phyloP scores from a whole-genome alignment of 1,140 invertebrate species.

The Zaprionus taronus region DNA sequence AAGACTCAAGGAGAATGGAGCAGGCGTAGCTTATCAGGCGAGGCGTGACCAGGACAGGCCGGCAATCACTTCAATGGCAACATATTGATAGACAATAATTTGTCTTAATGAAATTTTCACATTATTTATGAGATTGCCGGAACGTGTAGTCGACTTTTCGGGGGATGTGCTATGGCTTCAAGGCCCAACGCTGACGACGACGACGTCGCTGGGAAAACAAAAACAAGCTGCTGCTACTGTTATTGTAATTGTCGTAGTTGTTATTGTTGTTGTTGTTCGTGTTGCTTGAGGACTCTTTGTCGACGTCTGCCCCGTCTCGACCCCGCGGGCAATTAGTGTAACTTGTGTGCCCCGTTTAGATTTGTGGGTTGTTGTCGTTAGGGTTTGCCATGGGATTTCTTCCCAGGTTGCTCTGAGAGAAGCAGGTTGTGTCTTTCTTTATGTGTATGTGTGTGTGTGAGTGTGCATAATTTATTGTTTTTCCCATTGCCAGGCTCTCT shows the following conservation, averaged over 20 bases:
- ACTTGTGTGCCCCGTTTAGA: conserved; percentile 19
- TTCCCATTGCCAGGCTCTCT: conserved; percentile 24
- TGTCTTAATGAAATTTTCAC: conserved; percentile 83
- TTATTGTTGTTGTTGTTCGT: not conserved
- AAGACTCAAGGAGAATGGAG: not conserved
- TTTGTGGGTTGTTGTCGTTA: conserved; percentile 43
- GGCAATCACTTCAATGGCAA: conserved; percentile 55
- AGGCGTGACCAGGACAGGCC: not conserved
- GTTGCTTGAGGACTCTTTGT: conserved; percentile 40
- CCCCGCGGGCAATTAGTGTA: conserved; percentile 70
- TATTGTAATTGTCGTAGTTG: not conserved
- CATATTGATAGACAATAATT: conserved; percentile 84
- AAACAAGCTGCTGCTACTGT: conserved; percentile 50
- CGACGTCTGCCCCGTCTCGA: conserved; percentile 21
- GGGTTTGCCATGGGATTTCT: conserved; percentile 5
- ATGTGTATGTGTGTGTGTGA: conserved; percentile 54
- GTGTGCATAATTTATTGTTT: conserved; percentile 80
- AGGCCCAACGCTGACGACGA: conserved; percentile 16
- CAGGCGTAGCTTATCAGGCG: not conserved
- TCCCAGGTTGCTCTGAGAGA: conserved; percentile 34
- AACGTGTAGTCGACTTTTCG: conserved; percentile 67
- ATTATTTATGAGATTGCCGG: conserved; percentile 79
- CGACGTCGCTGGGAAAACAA: conserved; percentile 65
- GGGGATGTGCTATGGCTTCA: conserved; percentile 47
- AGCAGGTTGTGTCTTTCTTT: conserved; percentile 66